These are phyloP conservation scores for Pseudochirops cupreus DNA, from an alignment of 2,797 vertebrate genomes.

Conservation along the genomic window DNA sequence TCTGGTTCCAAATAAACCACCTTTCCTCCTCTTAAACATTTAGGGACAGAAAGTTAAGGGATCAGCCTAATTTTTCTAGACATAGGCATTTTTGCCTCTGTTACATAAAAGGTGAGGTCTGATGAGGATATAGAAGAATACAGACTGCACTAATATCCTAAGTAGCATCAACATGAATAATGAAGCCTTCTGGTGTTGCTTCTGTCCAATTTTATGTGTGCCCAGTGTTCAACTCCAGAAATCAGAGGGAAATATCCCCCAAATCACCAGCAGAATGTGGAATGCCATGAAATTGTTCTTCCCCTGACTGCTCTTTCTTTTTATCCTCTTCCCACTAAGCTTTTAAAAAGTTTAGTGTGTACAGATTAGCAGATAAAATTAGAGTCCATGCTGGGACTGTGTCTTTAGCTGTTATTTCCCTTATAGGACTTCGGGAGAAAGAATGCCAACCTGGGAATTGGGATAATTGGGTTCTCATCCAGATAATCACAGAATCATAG, in stretches of 20 bases:
- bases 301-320: neutral
- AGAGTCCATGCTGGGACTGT: neutral
- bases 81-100: neutral
- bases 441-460: neutral
- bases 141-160: too few relatives aligned
- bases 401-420: neutral
- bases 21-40: neutral
- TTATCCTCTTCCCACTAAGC: neutral
- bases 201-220: neutral
- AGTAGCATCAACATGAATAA: neutral
- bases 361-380: neutral
- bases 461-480: neutral
- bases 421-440: neutral
- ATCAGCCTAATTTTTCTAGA: neutral
- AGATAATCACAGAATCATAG: neutral
- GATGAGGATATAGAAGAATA: neutral
- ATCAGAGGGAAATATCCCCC: neutral
- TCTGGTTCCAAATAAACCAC: neutral
- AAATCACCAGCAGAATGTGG: neutral
- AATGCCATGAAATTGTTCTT: neutral
- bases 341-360: neutral
- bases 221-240: neutral
- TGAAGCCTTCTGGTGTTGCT: neutral
- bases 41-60: neutral
- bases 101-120: neutral